Percentiles rank a stretch among this genome's conserved stretches.
Evolutionary conservation across 2,797 vertebrate genomes (phyloP).

Genomic region (Thripadectes ignobilis): DNA sequence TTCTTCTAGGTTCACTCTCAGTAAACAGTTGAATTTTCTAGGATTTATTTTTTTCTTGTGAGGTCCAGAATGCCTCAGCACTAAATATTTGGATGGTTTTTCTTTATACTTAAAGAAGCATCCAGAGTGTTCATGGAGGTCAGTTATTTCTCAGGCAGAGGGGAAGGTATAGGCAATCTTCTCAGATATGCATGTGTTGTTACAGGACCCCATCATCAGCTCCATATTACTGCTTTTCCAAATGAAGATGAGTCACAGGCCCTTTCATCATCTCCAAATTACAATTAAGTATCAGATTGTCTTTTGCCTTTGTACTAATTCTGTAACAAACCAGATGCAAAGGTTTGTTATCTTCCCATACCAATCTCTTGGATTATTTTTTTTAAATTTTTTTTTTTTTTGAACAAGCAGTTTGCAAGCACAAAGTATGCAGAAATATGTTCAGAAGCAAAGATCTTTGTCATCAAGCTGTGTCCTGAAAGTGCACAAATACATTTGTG

Average conservation of each 20-base stretch:
- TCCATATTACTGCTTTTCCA: neutral
- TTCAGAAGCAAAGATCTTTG: neutral
- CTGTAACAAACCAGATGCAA: neutral
- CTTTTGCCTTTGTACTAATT: neutral
- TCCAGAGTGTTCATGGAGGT: neutral
- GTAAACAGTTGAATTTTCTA: neutral
- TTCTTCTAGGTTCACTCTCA: neutral
- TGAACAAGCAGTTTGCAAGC: neutral
- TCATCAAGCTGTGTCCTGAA: neutral
- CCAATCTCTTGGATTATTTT: neutral
- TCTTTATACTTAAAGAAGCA: neutral
- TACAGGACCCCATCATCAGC: neutral
- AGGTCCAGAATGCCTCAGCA: neutral
- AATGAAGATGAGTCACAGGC: neutral
- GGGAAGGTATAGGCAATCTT: neutral
- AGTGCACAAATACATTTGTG: neutral
- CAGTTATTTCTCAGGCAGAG: neutral
- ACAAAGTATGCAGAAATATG: neutral
- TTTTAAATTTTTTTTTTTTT: neutral
- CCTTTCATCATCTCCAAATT: neutral
- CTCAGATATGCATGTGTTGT: neutral
- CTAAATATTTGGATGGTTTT: neutral
- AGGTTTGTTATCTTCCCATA: neutral
- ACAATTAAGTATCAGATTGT: neutral
- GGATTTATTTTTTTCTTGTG: neutral